These are phyloP conservation scores for Rhabdornis inornatus DNA, from an alignment of 2,113 vertebrate species.

Conservation along the genomic window DNA sequence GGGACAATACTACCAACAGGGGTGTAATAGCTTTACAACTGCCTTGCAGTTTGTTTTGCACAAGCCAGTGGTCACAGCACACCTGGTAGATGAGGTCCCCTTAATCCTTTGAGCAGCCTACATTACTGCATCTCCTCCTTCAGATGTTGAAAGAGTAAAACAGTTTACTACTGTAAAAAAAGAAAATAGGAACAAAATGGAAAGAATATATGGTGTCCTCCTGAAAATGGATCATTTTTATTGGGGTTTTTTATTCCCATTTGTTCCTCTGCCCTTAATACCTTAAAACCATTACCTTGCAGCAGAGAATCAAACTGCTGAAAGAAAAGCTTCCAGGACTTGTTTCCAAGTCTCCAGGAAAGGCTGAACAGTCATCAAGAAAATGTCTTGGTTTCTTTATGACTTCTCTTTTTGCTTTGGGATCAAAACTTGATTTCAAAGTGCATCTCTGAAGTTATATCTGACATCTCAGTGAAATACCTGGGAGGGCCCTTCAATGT, in stretches of 20 bases:
- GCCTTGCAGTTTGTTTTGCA: not conserved
- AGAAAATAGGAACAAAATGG: not conserved
- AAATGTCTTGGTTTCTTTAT: not conserved
- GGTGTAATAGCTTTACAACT: not conserved
- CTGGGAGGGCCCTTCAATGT: not conserved
- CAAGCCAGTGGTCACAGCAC: not conserved
- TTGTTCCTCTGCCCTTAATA: not conserved
- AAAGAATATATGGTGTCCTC: not conserved
- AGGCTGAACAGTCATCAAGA: not conserved
- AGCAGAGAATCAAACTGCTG: not conserved
- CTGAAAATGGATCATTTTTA: not conserved
- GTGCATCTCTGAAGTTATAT: not conserved
- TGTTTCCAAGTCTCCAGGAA: not conserved
- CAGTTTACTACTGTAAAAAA: not conserved
- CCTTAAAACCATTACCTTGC: not conserved
- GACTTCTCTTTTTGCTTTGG: not conserved
- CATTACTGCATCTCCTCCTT: not conserved
- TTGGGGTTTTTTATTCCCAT: not conserved
- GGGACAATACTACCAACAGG: not conserved
- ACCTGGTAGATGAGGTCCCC: not conserved
- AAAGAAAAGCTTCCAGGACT: not conserved
- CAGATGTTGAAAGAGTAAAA: not conserved
- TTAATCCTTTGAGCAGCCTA: not conserved
- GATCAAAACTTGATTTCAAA: not conserved
- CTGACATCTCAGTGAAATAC: not conserved